Conservation (phyloP, 2,113 vertebrate species). For the Stegastes partitus region DNA sequence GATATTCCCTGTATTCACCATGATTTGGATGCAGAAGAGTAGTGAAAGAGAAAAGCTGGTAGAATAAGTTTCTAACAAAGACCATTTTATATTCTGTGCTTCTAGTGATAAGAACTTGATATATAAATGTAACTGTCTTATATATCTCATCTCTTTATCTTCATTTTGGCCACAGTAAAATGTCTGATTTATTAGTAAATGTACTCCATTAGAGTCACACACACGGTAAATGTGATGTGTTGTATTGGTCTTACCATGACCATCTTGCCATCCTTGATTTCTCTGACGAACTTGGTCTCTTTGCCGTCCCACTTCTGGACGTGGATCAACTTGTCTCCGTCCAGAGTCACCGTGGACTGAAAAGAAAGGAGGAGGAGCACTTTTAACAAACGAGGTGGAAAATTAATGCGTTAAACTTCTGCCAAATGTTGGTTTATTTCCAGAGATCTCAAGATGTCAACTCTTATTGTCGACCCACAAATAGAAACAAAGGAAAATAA, state of each 20-base stretch:
- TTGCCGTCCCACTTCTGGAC: slow-evolving; percentile 97
- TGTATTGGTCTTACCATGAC: slow-evolving; percentile 86
- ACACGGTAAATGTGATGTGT: not conserved
- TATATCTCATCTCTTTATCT: too few species aligned
- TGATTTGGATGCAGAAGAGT: not conserved
- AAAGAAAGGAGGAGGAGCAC: not conserved
- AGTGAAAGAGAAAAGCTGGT: not conserved
- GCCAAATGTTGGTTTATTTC: not conserved
- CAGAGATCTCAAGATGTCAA: not conserved
- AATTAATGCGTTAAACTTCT: not conserved
- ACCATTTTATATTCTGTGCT: too few species aligned
- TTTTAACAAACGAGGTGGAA: not conserved
- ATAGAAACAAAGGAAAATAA: slow-evolving; percentile 5
- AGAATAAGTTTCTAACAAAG: too few species aligned
- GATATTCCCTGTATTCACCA: not conserved
- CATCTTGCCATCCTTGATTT: slow-evolving; percentile 94
- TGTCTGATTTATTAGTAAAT: not conserved
- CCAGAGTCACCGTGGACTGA: slow-evolving; percentile 91
- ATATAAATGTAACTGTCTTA: too few species aligned
- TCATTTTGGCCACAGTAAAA: not conserved
- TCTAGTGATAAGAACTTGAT: too few species aligned
- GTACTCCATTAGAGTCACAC: not conserved
- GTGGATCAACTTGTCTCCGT: slow-evolving; percentile 92
- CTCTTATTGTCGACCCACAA: not conserved
- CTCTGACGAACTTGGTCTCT: slow-evolving; percentile 92